Conservation (phyloP, 1,140 invertebrate genomes). For the Cecropterus lyciades region DNA sequence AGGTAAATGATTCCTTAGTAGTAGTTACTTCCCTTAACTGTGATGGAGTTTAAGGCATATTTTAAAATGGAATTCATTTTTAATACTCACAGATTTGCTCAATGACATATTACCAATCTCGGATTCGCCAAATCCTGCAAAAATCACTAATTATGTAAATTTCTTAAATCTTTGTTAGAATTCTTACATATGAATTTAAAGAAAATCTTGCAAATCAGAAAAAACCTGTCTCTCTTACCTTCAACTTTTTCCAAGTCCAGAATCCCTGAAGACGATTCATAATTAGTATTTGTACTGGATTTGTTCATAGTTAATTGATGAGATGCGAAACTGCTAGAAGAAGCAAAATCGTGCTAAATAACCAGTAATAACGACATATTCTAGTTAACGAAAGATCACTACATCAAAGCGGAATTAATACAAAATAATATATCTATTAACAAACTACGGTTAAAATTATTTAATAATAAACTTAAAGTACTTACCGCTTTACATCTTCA, state of each 20-base stretch:
- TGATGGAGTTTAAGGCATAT: too few species aligned
- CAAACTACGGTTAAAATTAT: too few species aligned
- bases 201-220: conserved; percentile 8
- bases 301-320: conserved; percentile 45
- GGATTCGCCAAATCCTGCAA: conserved; percentile 72
- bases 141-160: too few species aligned
- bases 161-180: too few species aligned
- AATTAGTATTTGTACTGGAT: conserved; percentile 53
- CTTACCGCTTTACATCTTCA: conserved; percentile 54
- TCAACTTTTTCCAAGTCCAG: conserved; percentile 69
- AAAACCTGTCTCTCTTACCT: conserved; percentile 50
- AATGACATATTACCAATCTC: conserved; percentile 54
- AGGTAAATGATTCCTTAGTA: too few species aligned
- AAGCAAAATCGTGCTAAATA: neutral
- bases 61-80: neutral
- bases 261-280: conserved; percentile 70
- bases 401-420: too few species aligned
- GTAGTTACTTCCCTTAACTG: too few species aligned
- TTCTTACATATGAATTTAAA: too few species aligned
- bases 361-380: too few species aligned
- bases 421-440: too few species aligned
- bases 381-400: too few species aligned
- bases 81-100: conserved; percentile 65
- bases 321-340: conserved; percentile 42
- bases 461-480: conserved; percentile 7